phyloP scores from a whole-genome alignment of 2,888 invertebrate species.

The Cosmopolites sordidus region DNA sequence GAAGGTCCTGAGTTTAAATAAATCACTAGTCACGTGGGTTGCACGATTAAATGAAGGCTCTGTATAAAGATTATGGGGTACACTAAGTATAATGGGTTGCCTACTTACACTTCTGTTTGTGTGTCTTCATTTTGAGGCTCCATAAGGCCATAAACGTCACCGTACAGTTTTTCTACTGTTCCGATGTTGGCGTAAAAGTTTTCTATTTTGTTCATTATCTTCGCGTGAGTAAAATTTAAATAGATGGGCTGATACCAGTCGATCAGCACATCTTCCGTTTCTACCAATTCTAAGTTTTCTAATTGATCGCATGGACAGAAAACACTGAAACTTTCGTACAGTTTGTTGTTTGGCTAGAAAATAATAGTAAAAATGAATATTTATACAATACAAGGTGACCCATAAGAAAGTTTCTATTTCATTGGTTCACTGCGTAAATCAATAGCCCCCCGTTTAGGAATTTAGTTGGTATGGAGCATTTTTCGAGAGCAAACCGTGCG shows the following conservation, averaged over 20 bases:
- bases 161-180: conserved; percentile 68
- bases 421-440: no score
- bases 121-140: conserved; percentile 56
- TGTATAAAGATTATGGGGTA: no score
- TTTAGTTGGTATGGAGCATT: no score
- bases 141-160: conserved; percentile 74
- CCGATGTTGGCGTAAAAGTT: conserved; percentile 62
- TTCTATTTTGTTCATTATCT: conserved; percentile 73
- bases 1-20: no score
- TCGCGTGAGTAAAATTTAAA: conserved; percentile 81
- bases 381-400: no score
- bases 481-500: no score
- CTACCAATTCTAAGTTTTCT: conserved; percentile 66
- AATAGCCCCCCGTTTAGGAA: no score
- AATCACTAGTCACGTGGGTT: no score
- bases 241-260: conserved; percentile 78
- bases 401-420: no score
- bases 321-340: conserved; percentile 80
- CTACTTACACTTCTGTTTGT: conserved; percentile 24
- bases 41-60: no score
- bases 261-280: conserved; percentile 71
- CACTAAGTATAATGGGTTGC: no score
- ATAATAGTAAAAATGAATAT: not conserved
- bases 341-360: conserved; percentile 70
- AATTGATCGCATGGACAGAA: conserved; percentile 77